A percentile compares a stretch with the other conserved stretches of the same genome.
These are phyloP conservation scores for Desmodus rotundus DNA, from an alignment of 2,113 vertebrate genomes.

Conservation along the genomic window DNA sequence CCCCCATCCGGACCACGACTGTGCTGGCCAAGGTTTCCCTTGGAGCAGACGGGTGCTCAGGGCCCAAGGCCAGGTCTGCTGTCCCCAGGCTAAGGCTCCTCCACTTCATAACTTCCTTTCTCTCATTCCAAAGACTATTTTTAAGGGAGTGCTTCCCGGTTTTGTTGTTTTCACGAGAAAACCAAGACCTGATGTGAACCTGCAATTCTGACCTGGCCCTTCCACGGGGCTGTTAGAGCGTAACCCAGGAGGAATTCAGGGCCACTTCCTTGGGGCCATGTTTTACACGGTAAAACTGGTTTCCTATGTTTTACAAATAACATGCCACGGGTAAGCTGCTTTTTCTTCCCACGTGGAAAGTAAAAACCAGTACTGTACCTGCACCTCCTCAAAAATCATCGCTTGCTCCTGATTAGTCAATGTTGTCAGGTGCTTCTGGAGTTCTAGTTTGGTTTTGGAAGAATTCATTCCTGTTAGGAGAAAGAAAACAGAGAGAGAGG, in stretches of 20 bases:
- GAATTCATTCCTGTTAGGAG: constrained; percentile 87
- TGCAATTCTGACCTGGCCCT: neutral
- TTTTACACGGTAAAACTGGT: no score
- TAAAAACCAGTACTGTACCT: constrained; percentile 81
- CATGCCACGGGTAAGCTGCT: neutral
- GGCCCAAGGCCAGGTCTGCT: no score
- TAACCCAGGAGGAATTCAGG: neutral
- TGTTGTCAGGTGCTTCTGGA: constrained; percentile 94
- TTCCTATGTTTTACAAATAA: no score
- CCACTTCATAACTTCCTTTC: neutral
- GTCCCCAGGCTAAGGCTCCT: neutral
- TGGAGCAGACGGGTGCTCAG: fast-evolving
- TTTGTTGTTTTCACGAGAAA: neutral
- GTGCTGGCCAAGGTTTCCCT: neutral
- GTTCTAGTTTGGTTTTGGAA: constrained; percentile 93
- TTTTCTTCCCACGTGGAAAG: neutral
- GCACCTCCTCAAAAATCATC: constrained; percentile 91
- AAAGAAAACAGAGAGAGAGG: neutral
- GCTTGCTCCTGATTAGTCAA: constrained; percentile 93
- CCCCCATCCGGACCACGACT: neutral
- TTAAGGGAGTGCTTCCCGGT: neutral
- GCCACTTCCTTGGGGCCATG: fast-evolving
- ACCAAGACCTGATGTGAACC: neutral
- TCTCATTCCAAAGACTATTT: neutral
- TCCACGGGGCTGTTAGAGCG: fast-evolving